Percentiles rank a stretch among this genome's conserved stretches.
Conservation (phyloP, 64 coral and sea anemone species). For the Actinia tenebrosa region DNA sequence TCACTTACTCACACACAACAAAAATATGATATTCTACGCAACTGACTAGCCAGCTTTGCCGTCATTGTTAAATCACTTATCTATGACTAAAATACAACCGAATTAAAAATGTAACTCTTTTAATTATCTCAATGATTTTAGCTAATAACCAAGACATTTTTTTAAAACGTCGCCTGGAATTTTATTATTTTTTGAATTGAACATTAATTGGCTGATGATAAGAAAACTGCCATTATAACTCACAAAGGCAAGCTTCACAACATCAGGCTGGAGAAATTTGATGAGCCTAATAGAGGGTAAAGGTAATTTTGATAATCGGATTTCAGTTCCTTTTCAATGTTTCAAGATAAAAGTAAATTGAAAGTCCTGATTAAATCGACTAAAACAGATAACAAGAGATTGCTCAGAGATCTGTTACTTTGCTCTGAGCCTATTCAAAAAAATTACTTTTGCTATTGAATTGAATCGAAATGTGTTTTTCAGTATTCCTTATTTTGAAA, state of each 20-base stretch:
- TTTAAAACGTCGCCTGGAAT: neutral
- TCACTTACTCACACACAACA: too few species aligned
- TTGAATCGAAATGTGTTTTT: neutral
- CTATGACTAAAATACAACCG: neutral
- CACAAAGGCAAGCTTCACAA: neutral
- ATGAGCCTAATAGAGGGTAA: neutral
- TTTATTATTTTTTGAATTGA: neutral
- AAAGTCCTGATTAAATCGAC: neutral
- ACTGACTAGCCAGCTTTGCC: too few species aligned
- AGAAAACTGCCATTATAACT: neutral
- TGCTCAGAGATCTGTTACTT: neutral
- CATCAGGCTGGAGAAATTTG: neutral
- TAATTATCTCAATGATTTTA: neutral
- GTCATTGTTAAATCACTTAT: neutral
- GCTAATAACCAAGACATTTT: neutral
- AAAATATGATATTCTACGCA: too few species aligned
- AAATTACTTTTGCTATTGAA: neutral
- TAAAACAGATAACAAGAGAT: neutral
- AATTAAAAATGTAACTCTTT: neutral
- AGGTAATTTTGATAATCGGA: neutral
- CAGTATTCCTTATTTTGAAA: neutral
- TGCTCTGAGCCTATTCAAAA: neutral
- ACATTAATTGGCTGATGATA: neutral
- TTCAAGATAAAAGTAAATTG: neutral
- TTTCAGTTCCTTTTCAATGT: neutral